Evolutionary conservation across 2,888 invertebrate genomes (phyloP).

Genomic region (Calameuta idolon): DNA sequence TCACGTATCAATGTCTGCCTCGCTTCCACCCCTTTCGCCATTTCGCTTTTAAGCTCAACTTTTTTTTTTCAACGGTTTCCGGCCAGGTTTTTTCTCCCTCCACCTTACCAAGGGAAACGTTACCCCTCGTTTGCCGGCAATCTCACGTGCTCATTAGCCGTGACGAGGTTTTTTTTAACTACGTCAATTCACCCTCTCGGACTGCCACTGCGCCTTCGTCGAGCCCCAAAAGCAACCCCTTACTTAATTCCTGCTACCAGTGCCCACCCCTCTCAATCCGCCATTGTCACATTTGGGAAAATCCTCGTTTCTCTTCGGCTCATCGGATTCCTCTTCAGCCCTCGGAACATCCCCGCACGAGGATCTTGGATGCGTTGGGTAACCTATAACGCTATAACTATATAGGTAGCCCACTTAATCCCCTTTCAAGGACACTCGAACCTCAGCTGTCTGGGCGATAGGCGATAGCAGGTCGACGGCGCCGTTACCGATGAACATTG

Average conservation of each 20-base stretch:
- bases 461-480: neutral
- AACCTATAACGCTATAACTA: too few relatives aligned
- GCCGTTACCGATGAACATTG: neutral
- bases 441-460: constrained; percentile 6
- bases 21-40: too few relatives aligned
- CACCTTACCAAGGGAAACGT: constrained; percentile 2
- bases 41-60: too few relatives aligned
- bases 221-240: too few relatives aligned
- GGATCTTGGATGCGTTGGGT: neutral
- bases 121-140: constrained; percentile 22
- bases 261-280: neutral
- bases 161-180: constrained; percentile 21
- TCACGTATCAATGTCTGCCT: too few relatives aligned
- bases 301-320: neutral
- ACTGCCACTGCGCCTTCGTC: neutral
- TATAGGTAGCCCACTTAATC: neutral
- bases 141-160: constrained; percentile 25
- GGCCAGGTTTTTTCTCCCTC: too few relatives aligned
- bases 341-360: neutral
- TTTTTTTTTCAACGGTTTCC: too few relatives aligned
- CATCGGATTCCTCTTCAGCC: neutral
- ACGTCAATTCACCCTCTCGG: constrained; percentile 9
- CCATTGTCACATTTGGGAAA: neutral
- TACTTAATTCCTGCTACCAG: too few relatives aligned
- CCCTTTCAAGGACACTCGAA: constrained; percentile 8